Evolutionary conservation across 1,140 invertebrate species (phyloP).

Genomic region (Papilio aristodemus): DNA sequence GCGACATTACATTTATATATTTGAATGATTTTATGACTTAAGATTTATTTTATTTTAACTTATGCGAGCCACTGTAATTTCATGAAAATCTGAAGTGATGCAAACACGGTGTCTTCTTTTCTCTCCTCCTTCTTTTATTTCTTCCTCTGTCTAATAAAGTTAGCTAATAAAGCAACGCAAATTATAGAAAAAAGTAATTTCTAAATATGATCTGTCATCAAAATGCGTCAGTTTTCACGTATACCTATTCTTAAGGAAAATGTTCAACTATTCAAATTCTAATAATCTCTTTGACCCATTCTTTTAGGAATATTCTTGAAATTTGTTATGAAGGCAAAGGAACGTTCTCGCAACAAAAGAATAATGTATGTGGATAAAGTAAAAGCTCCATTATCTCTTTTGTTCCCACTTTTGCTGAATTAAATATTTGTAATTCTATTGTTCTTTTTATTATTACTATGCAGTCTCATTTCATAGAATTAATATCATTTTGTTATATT

Average conservation of each 20-base stretch:
- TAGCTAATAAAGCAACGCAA: no score
- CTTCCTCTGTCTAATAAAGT: neutral
- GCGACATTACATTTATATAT: no score
- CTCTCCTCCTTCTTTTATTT: neutral
- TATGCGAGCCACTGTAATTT: no score
- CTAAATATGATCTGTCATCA: no score
- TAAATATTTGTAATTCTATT: slow-evolving; percentile 4
- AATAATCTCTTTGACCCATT: slow-evolving; percentile 19
- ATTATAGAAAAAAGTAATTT: no score
- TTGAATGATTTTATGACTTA: no score
- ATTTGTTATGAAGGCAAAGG: slow-evolving; percentile 16
- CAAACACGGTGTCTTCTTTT: no score
- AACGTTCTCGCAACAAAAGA: slow-evolving; percentile 16
- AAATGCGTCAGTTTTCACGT: neutral
- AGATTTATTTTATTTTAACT: no score
- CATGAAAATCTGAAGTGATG: no score
- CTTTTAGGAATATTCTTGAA: slow-evolving; percentile 16
- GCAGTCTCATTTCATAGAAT: slow-evolving; percentile 2
- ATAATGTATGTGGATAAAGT: slow-evolving; percentile 18
- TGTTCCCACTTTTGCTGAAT: slow-evolving; percentile 15
- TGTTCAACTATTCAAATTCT: slow-evolving; percentile 21
- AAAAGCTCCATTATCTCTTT: slow-evolving; percentile 3
- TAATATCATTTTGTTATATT: no score
- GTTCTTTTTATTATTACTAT: slow-evolving; percentile 6
- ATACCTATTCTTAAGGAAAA: slow-evolving; percentile 6